Evolutionary conservation across 2,113 vertebrate genomes (phyloP).

Genomic region (Galbula dea): DNA sequence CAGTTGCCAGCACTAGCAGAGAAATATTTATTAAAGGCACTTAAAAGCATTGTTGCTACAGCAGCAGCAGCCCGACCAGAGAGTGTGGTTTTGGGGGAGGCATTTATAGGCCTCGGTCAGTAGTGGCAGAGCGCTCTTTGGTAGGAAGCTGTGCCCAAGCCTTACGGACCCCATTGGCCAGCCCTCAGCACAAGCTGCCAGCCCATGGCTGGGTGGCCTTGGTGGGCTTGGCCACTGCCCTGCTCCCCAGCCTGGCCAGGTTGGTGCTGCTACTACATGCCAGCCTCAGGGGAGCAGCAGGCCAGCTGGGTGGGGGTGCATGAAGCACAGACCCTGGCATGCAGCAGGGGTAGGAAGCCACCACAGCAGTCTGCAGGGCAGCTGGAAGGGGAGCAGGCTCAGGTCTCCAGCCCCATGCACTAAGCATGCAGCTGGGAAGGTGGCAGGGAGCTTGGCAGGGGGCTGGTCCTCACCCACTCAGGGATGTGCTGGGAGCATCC

Average conservation of each 20-base stretch:
- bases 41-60: slow-evolving; percentile 58
- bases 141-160: background rate
- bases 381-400: background rate
- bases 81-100: slow-evolving; percentile 2
- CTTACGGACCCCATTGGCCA: background rate
- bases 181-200: background rate
- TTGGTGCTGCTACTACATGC: background rate
- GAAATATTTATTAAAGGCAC: slow-evolving; percentile 65
- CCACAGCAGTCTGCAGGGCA: background rate
- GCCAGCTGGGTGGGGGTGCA: background rate
- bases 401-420: background rate
- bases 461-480: background rate
- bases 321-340: rapidly evolving
- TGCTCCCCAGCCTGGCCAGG: background rate
- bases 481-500: background rate
- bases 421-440: background rate
- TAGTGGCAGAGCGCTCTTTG: background rate
- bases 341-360: background rate
- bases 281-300: background rate
- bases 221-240: rapidly evolving
- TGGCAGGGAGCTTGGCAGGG: background rate
- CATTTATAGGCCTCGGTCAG: background rate
- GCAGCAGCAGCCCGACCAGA: background rate
- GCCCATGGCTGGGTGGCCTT: rapidly evolving
- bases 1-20: background rate